A percentile compares a stretch with the other conserved stretches of the same genome.
Conservation (phyloP, 2,888 invertebrate species). For the Orthosia incerta region DNA sequence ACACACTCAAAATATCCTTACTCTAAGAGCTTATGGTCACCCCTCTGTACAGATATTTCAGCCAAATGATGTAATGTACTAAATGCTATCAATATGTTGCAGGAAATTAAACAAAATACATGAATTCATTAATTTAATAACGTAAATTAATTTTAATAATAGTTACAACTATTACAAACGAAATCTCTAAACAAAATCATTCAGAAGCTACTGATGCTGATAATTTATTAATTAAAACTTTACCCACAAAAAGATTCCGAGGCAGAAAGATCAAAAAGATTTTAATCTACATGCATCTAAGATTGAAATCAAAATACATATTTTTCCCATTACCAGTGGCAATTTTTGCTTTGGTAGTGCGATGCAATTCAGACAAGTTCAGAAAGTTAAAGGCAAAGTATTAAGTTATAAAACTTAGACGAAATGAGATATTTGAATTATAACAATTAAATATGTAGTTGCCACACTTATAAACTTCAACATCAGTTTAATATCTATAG, state of each 20-base stretch:
- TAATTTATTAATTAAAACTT: too few species aligned
- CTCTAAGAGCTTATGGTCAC: too few species aligned
- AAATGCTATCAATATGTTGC: too few species aligned
- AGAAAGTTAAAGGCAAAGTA: background rate
- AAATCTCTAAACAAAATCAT: background rate
- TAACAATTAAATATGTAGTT: slow-evolving; percentile 82
- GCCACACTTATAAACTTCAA: slow-evolving; percentile 82
- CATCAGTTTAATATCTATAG: slow-evolving; percentile 80
- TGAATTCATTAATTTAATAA: background rate
- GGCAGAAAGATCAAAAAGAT: too few species aligned
- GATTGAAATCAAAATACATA: background rate
- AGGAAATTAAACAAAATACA: background rate
- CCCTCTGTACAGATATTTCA: background rate
- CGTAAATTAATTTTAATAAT: background rate
- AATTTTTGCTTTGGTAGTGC: background rate
- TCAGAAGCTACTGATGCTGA: background rate
- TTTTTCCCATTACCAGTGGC: background rate
- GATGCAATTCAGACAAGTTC: too few species aligned
- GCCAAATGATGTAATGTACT: background rate
- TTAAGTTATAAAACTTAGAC: background rate
- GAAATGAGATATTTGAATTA: slow-evolving; percentile 79
- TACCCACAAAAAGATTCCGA: too few species aligned
- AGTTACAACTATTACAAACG: background rate
- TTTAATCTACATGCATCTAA: too few species aligned
- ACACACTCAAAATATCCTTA: too few species aligned